A percentile compares a stretch with the other conserved stretches of the same genome.
Evolutionary conservation across 2,113 vertebrate species (phyloP).

Genomic region (Proteles cristata): DNA sequence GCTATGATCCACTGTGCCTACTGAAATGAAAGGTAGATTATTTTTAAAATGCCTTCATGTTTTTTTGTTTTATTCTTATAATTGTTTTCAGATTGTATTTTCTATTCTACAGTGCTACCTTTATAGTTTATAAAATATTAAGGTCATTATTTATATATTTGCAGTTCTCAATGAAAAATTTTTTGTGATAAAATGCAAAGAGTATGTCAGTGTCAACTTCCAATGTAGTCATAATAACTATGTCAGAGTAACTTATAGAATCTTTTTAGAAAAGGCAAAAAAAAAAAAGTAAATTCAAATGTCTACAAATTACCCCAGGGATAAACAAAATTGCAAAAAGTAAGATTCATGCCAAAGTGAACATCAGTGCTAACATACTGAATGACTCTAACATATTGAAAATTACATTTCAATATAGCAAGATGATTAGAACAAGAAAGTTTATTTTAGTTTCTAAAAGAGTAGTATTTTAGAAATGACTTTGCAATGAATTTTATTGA

Average conservation of each 20-base stretch:
- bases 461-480: neutral
- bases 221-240: neutral
- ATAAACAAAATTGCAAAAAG: neutral
- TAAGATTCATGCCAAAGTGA: neutral
- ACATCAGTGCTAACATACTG: neutral
- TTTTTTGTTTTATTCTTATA: neutral
- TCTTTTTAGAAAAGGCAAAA: neutral
- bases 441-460: conserved; percentile 42
- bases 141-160: neutral
- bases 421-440: neutral
- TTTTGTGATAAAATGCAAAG: neutral
- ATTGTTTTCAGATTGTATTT: neutral
- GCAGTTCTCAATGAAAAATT: neutral
- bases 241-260: neutral
- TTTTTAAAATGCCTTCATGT: neutral
- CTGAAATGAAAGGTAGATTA: neutral
- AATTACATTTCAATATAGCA: neutral
- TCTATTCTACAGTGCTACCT: neutral
- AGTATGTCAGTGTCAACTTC: neutral
- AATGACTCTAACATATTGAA: neutral
- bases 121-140: neutral
- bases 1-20: neutral
- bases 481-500: conserved; percentile 57
- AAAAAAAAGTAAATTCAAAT: neutral
- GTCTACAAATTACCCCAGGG: neutral